Conservation (phyloP, 2,888 invertebrate genomes). For the Digitonthophagus gazella region DNA sequence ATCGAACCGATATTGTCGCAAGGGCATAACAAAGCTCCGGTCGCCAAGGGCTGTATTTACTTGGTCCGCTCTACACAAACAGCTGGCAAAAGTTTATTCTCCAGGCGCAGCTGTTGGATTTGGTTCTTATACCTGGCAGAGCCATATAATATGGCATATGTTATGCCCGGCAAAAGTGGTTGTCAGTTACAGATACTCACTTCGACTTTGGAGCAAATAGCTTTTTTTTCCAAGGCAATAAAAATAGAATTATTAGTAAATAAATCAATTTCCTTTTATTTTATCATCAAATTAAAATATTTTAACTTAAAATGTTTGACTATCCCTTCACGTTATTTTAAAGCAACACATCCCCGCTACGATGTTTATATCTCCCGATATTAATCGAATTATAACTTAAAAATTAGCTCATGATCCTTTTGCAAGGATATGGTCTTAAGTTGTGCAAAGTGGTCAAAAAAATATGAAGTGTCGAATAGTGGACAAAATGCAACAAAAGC, state of each 20-base stretch:
- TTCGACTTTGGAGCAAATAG: neutral
- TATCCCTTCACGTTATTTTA: too few species aligned
- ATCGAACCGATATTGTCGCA: constrained; percentile 10
- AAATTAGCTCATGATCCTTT: too few species aligned
- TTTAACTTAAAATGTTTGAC: neutral
- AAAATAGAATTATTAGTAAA: neutral
- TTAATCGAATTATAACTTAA: too few species aligned
- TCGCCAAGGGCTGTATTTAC: constrained; percentile 28
- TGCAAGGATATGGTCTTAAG: too few species aligned
- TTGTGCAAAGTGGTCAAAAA: too few species aligned
- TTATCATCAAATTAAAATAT: too few species aligned
- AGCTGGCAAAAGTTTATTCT: constrained; percentile 54
- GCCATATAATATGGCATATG: constrained; percentile 45
- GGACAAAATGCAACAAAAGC: too few species aligned
- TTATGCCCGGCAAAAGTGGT: constrained; percentile 40
- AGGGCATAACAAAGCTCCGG: constrained; percentile 25
- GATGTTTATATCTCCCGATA: too few species aligned
- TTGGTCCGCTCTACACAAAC: constrained; percentile 43
- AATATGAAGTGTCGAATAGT: too few species aligned
- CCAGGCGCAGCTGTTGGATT: constrained; percentile 51
- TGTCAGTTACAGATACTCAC: constrained; percentile 33
- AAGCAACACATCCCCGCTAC: too few species aligned
- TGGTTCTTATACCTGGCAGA: constrained; percentile 40
- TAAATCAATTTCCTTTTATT: too few species aligned
- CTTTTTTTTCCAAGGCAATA: neutral